Base-by-base conservation (phyloP, 1,140 invertebrate genomes). In the Ceratosolen fusciceps region DNA sequence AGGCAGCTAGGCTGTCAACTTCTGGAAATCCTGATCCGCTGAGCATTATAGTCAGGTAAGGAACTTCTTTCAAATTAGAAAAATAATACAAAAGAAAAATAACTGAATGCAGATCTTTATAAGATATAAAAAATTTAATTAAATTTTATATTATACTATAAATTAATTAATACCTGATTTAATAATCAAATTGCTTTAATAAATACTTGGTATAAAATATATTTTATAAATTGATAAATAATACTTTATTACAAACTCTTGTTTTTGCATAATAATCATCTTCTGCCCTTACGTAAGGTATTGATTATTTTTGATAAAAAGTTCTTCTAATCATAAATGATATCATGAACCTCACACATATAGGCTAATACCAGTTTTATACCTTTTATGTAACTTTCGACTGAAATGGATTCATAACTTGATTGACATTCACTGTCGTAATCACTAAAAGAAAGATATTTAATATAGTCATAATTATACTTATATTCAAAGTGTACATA, bases 1-100 rank as follows among this genome's bases (percentile, higher is more conserved):
- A 90, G 81, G 88, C 89, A 85, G 88, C 89, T 77, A 89, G 90
- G 84, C 88, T 90, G 70, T 90, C 89, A 79, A 86, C 86, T 74
- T 88, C 88, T 79, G 87, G 82, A 80, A 89, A 87, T 84, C 81
- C 83, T 74, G 88, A 90, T 81, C 89, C 87, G 83, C 84, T 89
- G 81, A 88, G 87, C 74, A 87, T 90, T 81, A 85, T 89, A 83
- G 86, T 89, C 82, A 86, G 89, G 89, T 90, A 87, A 77, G 52
- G 67, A 31, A 43, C 39, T 70, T 47, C 16, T 58, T 74, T 52
- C 10, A 21, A 47, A 47, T 7, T 47, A 26, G 12, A 37, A 39
- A 67, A 39, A n/a, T 1, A n/a, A n/a, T n/a, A n/a, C n/a, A n/a
- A n/a, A n/a, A n/a, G n/a, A n/a, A n/a, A n/a, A 12, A 43, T 43